Conservation (phyloP, 2,113 vertebrate genomes). For the Erinaceus europaeus region DNA sequence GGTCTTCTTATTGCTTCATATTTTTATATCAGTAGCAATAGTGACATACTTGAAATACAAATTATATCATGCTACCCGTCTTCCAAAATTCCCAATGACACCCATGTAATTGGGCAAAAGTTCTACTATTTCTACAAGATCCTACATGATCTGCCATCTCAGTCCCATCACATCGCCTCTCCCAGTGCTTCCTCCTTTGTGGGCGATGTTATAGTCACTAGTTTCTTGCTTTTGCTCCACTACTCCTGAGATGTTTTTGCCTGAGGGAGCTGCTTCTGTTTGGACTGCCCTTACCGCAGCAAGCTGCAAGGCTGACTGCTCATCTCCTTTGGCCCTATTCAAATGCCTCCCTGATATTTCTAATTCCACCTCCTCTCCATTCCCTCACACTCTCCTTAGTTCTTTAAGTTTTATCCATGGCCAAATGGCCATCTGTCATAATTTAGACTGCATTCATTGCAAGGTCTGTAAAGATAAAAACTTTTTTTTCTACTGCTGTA, state of each 20-base stretch:
- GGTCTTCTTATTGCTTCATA: background rate
- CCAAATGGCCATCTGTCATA: constrained; percentile 6
- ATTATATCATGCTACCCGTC: background rate
- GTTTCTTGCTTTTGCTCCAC: background rate
- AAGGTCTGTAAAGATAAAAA: constrained; percentile 32
- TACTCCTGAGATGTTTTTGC: background rate
- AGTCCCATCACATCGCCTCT: background rate
- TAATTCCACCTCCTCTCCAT: constrained; percentile 11
- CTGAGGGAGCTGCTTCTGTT: background rate
- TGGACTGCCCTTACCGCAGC: background rate
- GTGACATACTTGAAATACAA: background rate
- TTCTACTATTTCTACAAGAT: background rate
- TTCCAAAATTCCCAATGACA: background rate
- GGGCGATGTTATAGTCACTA: background rate
- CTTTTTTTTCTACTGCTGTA: background rate
- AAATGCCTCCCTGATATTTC: background rate
- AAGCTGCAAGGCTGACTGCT: background rate
- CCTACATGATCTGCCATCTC: background rate
- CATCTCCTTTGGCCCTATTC: background rate
- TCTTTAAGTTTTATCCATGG: constrained; percentile 9
- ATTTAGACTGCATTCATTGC: constrained; percentile 1
- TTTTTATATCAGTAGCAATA: background rate
- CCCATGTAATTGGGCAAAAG: background rate
- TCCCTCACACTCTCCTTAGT: background rate
- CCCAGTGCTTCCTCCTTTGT: background rate